Conservation (phyloP, 2,888 invertebrate species). For the Callimorpha dominula region DNA sequence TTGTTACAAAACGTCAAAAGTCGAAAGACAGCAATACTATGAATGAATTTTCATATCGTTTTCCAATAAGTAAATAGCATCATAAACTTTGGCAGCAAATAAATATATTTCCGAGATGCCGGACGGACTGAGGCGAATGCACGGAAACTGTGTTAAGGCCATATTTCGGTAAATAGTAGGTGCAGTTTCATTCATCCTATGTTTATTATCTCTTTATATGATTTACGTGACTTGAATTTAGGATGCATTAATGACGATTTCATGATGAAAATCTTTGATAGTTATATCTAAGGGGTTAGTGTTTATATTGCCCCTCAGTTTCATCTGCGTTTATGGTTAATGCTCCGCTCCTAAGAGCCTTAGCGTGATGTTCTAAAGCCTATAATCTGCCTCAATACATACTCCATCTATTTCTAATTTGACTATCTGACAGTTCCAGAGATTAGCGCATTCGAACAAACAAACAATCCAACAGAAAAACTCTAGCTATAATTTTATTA, state of each 20-base stretch:
- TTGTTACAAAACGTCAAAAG: too few relatives aligned
- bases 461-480: too few relatives aligned
- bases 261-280: background rate
- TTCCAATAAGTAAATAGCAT: background rate
- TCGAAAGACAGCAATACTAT: background rate
- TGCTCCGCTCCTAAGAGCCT: too few relatives aligned
- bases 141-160: conserved; percentile 21
- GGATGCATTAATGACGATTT: conserved; percentile 3
- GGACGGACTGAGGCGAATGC: background rate
- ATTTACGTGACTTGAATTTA: conserved; percentile 13
- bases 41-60: background rate
- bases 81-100: background rate
- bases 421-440: too few relatives aligned
- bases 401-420: too few relatives aligned
- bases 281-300: background rate
- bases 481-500: too few relatives aligned
- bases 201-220: conserved; percentile 12
- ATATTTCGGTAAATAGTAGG: conserved; percentile 16
- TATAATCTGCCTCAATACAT: too few relatives aligned
- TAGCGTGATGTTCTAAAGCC: too few relatives aligned
- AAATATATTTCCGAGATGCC: conserved; percentile 2
- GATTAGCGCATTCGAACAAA: too few relatives aligned
- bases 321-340: too few relatives aligned
- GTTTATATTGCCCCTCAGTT: background rate
- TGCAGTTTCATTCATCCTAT: conserved; percentile 18